phyloP scores from a whole-genome alignment of 2,888 invertebrate species.

The Pimpla rufipes region DNA sequence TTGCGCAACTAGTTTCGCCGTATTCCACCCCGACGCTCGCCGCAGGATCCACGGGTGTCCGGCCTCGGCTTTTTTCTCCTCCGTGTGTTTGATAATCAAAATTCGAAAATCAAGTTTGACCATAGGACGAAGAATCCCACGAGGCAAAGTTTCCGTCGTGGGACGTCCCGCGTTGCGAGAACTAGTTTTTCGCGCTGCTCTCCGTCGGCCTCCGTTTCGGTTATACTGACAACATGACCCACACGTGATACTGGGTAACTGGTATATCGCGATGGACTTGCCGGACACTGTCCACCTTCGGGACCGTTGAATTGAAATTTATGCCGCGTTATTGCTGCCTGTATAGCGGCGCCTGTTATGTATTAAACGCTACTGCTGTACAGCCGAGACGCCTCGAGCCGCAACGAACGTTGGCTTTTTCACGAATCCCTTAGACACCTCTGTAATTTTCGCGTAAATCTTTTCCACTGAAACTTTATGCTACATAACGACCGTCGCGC shows the following conservation, averaged over 20 bases:
- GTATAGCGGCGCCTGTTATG: no score
- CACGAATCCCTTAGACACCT: background rate
- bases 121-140: slow-evolving; percentile 70
- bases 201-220: slow-evolving; percentile 25
- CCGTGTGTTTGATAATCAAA: slow-evolving; percentile 72
- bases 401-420: slow-evolving; percentile 34
- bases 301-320: slow-evolving; percentile 46
- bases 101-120: slow-evolving; percentile 76
- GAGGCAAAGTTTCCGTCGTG: slow-evolving; percentile 67
- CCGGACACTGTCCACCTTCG: slow-evolving; percentile 47
- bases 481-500: slow-evolving; percentile 4
- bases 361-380: background rate
- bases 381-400: background rate
- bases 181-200: slow-evolving; percentile 65
- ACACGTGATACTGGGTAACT: slow-evolving; percentile 14
- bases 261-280: slow-evolving; percentile 37
- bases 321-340: background rate
- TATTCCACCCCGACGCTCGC: slow-evolving; percentile 48
- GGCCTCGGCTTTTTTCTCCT: background rate
- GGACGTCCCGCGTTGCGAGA: slow-evolving; percentile 70
- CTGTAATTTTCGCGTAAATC: slow-evolving; percentile 33
- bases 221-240: slow-evolving; percentile 36
- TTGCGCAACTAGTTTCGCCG: slow-evolving; percentile 75
- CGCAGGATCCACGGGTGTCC: slow-evolving; percentile 43
- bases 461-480: slow-evolving; percentile 19